These are phyloP conservation scores for Zelostemma sp. DNA, from an alignment of 1,140 invertebrate genomes.

Conservation along the genomic window DNA sequence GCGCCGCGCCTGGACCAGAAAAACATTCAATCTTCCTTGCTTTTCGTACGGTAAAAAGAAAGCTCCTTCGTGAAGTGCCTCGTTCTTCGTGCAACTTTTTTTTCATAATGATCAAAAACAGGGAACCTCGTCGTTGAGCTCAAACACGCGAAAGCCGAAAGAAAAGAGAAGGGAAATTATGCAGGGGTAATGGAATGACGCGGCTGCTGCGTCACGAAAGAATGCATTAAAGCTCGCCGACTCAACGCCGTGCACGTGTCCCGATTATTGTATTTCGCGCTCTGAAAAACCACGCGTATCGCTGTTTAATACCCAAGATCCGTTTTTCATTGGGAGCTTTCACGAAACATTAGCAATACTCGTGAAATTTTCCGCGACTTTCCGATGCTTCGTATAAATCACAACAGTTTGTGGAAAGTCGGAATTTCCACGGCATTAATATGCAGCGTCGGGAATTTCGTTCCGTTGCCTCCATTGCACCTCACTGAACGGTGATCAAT, in stretches of 20 bases:
- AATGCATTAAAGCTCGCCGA: constrained; percentile 13
- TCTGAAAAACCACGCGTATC: constrained; percentile 1
- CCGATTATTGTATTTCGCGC: constrained; percentile 15
- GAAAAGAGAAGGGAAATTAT: constrained; percentile 11
- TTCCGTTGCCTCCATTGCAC: constrained; percentile 27
- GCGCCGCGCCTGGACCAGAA: not conserved
- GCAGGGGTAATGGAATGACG: constrained; percentile 18
- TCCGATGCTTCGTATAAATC: constrained; percentile 21
- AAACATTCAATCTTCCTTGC: constrained; percentile 8
- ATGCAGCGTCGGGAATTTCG: constrained; percentile 54
- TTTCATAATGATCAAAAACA: constrained; percentile 7
- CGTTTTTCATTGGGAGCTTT: too few relatives aligned
- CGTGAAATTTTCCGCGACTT: too few relatives aligned
- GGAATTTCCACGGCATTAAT: constrained; percentile 51
- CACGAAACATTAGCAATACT: too few relatives aligned
- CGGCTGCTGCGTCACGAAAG: not conserved
- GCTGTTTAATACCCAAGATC: not conserved
- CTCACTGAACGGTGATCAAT: constrained; percentile 55
- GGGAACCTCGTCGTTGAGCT: not conserved
- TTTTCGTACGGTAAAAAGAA: not conserved
- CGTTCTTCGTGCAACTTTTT: not conserved
- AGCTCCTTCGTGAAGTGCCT: constrained; percentile 1
- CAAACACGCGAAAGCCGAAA: not conserved
- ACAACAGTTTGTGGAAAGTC: constrained; percentile 24
- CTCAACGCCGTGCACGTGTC: constrained; percentile 1